These are phyloP conservation scores for Desmophyllum pertusum DNA, from an alignment of 92 coral and sea anemone species.

Conservation along the genomic window DNA sequence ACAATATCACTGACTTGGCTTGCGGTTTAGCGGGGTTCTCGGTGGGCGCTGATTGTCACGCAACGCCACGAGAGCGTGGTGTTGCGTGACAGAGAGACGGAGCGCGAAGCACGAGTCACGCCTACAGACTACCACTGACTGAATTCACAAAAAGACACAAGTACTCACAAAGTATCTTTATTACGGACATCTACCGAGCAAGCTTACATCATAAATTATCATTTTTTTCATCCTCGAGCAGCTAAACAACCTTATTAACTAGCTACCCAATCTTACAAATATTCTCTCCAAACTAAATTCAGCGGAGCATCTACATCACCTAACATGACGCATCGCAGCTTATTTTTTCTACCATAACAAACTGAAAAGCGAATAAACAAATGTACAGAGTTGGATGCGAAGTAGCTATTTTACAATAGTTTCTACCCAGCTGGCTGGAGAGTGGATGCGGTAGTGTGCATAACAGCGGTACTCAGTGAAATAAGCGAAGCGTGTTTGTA, in stretches of 20 bases:
- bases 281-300: slow-evolving; percentile 1
- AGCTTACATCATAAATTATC: slow-evolving; percentile 41
- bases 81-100: too few relatives aligned
- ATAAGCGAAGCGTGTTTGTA: background rate
- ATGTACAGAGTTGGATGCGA: slow-evolving; percentile 5
- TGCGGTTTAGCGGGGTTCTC: too few relatives aligned
- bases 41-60: too few relatives aligned
- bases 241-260: background rate
- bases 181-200: slow-evolving; percentile 21
- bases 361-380: background rate
- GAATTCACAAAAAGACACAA: background rate
- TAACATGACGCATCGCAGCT: background rate
- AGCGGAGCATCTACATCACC: background rate
- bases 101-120: too few relatives aligned
- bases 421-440: slow-evolving; percentile 6
- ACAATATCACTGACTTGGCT: too few relatives aligned
- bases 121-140: too few relatives aligned
- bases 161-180: slow-evolving; percentile 3
- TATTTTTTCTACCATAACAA: background rate
- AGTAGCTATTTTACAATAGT: slow-evolving; percentile 8
- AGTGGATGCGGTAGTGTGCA: background rate
- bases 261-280: background rate
- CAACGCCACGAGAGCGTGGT: too few relatives aligned
- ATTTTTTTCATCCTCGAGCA: background rate
- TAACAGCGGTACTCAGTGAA: background rate